These are phyloP conservation scores for Octomys mimax DNA, from an alignment of 2,797 vertebrate species.

Conservation along the genomic window DNA sequence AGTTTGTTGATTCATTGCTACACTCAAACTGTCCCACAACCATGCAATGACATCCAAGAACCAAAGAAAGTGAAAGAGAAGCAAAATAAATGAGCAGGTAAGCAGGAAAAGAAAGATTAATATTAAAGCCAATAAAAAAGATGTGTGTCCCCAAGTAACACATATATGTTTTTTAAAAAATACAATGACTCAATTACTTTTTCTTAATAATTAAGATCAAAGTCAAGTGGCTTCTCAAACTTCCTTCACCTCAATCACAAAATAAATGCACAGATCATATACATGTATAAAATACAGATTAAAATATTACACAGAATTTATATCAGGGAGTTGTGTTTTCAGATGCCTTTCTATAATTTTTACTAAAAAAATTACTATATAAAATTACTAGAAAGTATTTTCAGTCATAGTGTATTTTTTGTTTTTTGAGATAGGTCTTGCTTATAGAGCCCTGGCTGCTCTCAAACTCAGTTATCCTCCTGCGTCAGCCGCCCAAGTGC, in stretches of 20 bases:
- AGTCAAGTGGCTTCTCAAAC: constrained; percentile 49
- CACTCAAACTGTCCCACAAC: constrained; percentile 44
- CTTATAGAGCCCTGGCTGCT: not conserved
- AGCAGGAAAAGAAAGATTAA: constrained; percentile 36
- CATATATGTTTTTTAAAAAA: not conserved
- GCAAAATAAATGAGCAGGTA: constrained; percentile 56
- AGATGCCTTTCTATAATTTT: constrained; percentile 53
- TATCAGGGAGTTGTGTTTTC: constrained; percentile 2
- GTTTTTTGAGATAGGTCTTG: not conserved
- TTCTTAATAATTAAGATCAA: constrained; percentile 61
- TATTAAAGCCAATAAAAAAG: constrained; percentile 54
- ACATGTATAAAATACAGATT: not conserved
- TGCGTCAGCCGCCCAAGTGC: not conserved
- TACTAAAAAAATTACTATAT: not conserved
- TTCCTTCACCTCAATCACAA: not conserved
- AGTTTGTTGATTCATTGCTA: constrained; percentile 43
- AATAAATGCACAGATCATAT: constrained; percentile 15
- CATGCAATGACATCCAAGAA: constrained; percentile 31
- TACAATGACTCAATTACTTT: constrained; percentile 15
- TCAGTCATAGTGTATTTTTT: not conserved
- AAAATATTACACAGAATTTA: constrained; percentile 49
- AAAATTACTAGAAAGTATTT: constrained; percentile 51
- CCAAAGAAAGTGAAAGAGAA: constrained; percentile 39
- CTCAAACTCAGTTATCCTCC: not conserved
- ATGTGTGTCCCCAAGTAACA: not conserved